These are phyloP conservation scores for Leptinotarsa tumamoca DNA, from an alignment of 2,888 invertebrate genomes.

Conservation along the genomic window DNA sequence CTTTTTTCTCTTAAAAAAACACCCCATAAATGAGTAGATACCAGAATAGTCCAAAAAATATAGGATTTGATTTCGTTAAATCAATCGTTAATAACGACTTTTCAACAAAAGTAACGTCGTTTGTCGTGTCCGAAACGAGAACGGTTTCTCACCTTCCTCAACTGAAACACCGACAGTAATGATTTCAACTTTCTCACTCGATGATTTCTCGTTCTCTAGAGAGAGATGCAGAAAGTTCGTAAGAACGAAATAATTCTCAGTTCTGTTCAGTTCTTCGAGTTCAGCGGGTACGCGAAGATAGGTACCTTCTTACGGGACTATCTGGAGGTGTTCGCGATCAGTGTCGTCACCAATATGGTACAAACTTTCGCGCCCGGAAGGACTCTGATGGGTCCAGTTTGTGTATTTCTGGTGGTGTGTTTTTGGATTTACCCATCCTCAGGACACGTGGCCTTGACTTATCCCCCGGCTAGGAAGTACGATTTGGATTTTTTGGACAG, in stretches of 20 bases:
- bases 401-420: conserved; percentile 38
- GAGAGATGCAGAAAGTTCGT: neutral
- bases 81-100: neutral
- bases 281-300: neutral
- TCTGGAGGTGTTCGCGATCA: conserved; percentile 3
- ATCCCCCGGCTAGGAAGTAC: conserved; percentile 88
- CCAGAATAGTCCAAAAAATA: no score
- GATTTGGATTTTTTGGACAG: conserved; percentile 94
- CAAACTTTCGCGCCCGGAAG: neutral
- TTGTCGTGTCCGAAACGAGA: neutral
- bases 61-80: no score
- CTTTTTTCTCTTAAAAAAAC: no score
- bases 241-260: neutral
- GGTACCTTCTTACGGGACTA: neutral
- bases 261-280: neutral
- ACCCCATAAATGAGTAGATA: no score
- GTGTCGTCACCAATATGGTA: conserved; percentile 13
- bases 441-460: conserved; percentile 87
- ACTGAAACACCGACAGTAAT: conserved; percentile 3
- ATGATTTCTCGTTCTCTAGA: neutral
- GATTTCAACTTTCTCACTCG: conserved; percentile 13
- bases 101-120: neutral
- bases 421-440: conserved; percentile 34
- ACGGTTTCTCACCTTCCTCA: conserved; percentile 3
- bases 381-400: conserved; percentile 6